phyloP scores from a whole-genome alignment of 2,888 invertebrate genomes.

The Magallana nippona region DNA sequence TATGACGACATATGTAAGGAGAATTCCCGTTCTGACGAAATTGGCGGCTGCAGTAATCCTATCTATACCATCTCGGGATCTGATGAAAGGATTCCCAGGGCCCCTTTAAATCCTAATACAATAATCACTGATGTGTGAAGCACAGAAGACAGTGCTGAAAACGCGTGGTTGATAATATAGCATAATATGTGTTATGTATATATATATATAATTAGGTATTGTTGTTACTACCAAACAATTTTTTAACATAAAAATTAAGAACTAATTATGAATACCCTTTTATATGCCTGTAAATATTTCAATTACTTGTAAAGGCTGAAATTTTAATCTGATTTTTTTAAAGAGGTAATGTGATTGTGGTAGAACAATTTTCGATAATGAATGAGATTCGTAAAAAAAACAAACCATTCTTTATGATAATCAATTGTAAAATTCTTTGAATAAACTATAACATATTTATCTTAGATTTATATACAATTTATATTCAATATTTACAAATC shows the following conservation, averaged over 20 bases:
- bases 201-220: neutral
- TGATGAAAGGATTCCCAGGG: neutral
- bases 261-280: no score
- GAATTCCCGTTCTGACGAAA: neutral
- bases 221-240: no score
- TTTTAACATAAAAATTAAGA: no score
- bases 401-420: neutral
- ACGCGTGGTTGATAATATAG: neutral
- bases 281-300: no score
- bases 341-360: no score
- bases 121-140: neutral
- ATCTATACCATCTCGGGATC: slow-evolving; percentile 9
- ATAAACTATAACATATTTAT: neutral
- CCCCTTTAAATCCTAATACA: neutral
- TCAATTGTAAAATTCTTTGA: neutral
- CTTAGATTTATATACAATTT: neutral
- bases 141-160: no score
- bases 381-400: no score
- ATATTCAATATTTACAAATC: neutral
- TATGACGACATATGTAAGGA: slow-evolving; percentile 32
- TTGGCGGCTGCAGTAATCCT: neutral
- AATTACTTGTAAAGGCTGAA: no score
- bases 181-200: neutral
- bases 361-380: no score
- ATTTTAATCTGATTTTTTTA: no score